These are phyloP conservation scores for Lepidurus apus DNA, from an alignment of 1,140 invertebrate genomes.

Conservation along the genomic window DNA sequence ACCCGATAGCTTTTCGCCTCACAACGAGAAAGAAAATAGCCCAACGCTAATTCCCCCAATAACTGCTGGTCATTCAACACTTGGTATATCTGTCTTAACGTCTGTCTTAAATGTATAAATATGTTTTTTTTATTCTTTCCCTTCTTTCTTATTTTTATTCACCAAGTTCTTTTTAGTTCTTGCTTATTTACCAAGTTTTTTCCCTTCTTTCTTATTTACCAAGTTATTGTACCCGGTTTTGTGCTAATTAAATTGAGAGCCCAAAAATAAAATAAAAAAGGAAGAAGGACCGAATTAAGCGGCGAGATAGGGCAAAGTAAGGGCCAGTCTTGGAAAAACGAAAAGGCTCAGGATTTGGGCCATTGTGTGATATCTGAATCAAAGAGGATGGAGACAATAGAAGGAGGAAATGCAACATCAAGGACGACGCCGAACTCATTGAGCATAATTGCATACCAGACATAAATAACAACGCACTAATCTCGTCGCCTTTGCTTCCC, in stretches of 20 bases:
- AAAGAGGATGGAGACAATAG: slow-evolving; percentile 19
- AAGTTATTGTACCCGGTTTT: neutral
- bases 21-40: neutral
- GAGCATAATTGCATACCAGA: slow-evolving; percentile 15
- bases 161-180: neutral
- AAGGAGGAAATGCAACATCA: slow-evolving; percentile 13
- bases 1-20: neutral
- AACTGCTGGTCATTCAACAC: slow-evolving; percentile 17
- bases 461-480: slow-evolving; percentile 20
- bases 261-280: neutral
- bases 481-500: slow-evolving; percentile 1
- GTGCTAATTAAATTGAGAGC: neutral
- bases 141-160: neutral
- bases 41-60: neutral
- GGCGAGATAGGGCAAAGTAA: neutral
- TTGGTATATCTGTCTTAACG: neutral
- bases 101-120: neutral
- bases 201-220: neutral
- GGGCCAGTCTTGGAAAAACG: too few species aligned
- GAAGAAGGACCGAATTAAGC: neutral
- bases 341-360: neutral
- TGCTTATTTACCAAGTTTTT: neutral
- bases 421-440: slow-evolving; percentile 20
- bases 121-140: neutral
- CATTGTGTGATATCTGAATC: slow-evolving; percentile 11